Evolutionary conservation across 2,113 vertebrate genomes (phyloP).

Genomic region (Marmota flaviventris): DNA sequence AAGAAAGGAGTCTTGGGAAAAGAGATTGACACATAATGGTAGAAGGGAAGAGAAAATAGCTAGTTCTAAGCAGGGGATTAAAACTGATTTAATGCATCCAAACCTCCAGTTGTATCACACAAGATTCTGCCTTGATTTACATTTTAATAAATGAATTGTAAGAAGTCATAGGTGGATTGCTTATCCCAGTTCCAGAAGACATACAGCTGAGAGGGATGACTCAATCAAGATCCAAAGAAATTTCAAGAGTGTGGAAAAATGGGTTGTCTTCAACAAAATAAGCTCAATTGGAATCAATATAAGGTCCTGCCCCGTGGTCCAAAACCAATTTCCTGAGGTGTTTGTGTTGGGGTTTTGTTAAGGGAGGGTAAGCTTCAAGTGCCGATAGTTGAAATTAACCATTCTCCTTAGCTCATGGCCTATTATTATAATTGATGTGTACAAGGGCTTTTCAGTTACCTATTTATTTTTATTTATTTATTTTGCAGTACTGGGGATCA

Average conservation of each 20-base stretch:
- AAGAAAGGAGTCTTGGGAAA: slow-evolving; percentile 31
- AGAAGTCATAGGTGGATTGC: background rate
- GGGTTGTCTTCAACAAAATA: slow-evolving; percentile 33
- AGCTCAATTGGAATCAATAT: slow-evolving; percentile 48
- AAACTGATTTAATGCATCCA: slow-evolving; percentile 45
- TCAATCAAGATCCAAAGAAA: slow-evolving; percentile 53
- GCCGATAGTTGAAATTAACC: background rate
- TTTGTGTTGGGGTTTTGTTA: slow-evolving; percentile 45
- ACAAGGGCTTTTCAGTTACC: background rate
- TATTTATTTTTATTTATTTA: background rate
- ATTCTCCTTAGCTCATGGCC: background rate
- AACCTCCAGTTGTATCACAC: background rate
- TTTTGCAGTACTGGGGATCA: no score
- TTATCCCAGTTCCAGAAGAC: slow-evolving; percentile 34
- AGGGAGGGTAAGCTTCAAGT: background rate
- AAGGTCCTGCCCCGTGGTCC: slow-evolving; percentile 19
- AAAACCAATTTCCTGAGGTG: slow-evolving; percentile 13
- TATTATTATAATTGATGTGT: background rate
- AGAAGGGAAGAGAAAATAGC: slow-evolving; percentile 29
- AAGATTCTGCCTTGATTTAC: slow-evolving; percentile 21
- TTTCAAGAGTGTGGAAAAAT: slow-evolving; percentile 58
- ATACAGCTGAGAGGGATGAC: background rate
- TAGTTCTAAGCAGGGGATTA: background rate
- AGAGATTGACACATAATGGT: background rate
- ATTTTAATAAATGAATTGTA: slow-evolving; percentile 60